These are phyloP conservation scores for Heterocephalus glaber DNA, from an alignment of 2,113 vertebrate species.

Conservation along the genomic window DNA sequence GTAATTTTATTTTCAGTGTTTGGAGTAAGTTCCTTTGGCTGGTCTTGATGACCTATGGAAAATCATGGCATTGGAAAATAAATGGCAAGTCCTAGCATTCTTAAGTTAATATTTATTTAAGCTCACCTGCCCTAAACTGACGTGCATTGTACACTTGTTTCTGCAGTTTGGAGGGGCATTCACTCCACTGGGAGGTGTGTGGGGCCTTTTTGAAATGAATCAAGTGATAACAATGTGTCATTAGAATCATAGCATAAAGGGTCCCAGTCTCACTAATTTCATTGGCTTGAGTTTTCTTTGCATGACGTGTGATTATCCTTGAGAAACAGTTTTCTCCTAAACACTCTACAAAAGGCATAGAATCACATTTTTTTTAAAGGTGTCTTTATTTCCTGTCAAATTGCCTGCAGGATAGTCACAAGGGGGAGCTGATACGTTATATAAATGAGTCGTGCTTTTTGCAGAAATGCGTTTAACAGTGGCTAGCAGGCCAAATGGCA, in stretches of 20 bases:
- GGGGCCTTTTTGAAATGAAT: background rate
- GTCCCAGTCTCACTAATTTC: background rate
- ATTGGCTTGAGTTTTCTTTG: background rate
- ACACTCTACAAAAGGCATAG: background rate
- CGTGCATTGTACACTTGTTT: background rate
- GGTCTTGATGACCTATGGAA: background rate
- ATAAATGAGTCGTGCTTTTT: slow-evolving; percentile 1
- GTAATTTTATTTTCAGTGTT: background rate
- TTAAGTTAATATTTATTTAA: background rate
- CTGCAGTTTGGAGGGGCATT: background rate
- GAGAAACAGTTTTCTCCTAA: background rate
- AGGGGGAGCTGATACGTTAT: slow-evolving; percentile 51
- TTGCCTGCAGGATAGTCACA: background rate
- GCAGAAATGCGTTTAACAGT: background rate
- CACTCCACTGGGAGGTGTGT: background rate
- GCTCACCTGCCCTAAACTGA: background rate
- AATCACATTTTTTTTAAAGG: background rate
- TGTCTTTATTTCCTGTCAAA: slow-evolving; percentile 30
- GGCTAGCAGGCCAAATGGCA: background rate
- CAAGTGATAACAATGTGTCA: background rate
- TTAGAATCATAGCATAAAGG: background rate
- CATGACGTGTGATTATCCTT: background rate
- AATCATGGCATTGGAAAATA: background rate
- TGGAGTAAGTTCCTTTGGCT: background rate
- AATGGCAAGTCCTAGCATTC: background rate